Evolutionary conservation across 2,888 invertebrate genomes (phyloP).

Genomic region (Eudasyphora cyanicolor): DNA sequence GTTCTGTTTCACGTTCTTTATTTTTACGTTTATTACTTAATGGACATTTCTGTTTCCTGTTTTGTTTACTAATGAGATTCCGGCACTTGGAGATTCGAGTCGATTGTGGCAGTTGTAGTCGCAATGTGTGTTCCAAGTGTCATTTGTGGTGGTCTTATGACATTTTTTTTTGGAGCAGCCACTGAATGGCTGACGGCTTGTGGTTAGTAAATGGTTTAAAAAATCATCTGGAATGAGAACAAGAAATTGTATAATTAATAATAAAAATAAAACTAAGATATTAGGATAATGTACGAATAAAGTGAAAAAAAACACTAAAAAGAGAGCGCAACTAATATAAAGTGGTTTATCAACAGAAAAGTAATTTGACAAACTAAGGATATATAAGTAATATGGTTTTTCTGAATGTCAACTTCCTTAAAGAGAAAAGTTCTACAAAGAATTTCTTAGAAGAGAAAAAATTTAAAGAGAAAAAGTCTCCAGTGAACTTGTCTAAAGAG

Average conservation of each 20-base stretch:
- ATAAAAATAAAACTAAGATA: constrained; percentile 2
- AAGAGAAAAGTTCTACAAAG: too few species aligned
- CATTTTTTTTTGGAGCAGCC: not conserved
- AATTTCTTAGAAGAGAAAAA: too few species aligned
- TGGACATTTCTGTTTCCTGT: constrained; percentile 62
- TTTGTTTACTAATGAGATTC: constrained; percentile 63
- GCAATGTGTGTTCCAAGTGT: too few species aligned
- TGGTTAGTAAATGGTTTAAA: constrained; percentile 32
- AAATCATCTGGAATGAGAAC: constrained; percentile 47
- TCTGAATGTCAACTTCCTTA: too few species aligned
- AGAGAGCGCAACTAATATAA: too few species aligned
- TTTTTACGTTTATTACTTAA: constrained; percentile 53
- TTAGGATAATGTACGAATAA: too few species aligned
- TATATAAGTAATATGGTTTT: too few species aligned
- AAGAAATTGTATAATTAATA: not conserved
- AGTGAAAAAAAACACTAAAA: too few species aligned
- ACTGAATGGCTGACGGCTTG: not conserved
- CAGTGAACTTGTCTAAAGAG: too few species aligned
- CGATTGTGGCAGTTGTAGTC: constrained; percentile 31
- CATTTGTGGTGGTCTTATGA: not conserved
- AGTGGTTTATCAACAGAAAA: not conserved
- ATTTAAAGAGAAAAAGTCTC: too few species aligned
- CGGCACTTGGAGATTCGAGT: constrained; percentile 1
- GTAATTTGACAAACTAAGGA: too few species aligned
- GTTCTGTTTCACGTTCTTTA: constrained; percentile 16